A percentile compares a stretch with the other conserved stretches of the same genome.
Conservation (phyloP, 2,888 invertebrate genomes). For the Drosophila austrosaltans region DNA sequence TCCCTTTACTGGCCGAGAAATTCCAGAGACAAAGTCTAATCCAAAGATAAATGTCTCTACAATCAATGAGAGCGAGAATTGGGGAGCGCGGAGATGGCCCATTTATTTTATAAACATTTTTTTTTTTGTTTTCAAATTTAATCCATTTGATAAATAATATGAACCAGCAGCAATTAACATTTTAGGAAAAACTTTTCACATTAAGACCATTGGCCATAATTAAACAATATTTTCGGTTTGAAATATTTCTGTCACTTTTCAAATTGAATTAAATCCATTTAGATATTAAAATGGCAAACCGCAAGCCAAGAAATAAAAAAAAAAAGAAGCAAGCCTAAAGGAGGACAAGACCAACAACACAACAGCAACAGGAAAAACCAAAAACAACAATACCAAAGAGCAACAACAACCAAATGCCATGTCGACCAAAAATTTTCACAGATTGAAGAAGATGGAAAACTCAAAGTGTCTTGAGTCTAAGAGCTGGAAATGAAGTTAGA, state of each 20-base stretch:
- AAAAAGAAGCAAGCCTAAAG: slow-evolving; percentile 23
- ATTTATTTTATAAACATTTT: slow-evolving; percentile 5
- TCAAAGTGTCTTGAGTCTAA: slow-evolving; percentile 58
- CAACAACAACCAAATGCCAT: slow-evolving; percentile 4
- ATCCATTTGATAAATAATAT: slow-evolving; percentile 6
- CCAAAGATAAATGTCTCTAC: slow-evolving; percentile 7
- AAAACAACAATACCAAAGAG: neutral
- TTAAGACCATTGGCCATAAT: slow-evolving; percentile 9
- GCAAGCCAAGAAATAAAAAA: slow-evolving; percentile 10
- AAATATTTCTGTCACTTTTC: neutral
- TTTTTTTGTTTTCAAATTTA: neutral
- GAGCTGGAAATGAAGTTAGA: slow-evolving; percentile 26
- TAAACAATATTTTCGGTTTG: slow-evolving; percentile 1
- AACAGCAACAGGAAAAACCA: neutral
- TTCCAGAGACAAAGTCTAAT: neutral
- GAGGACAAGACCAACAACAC: slow-evolving; percentile 13
- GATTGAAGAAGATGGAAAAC: slow-evolving; percentile 34
- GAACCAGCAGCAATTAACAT: neutral
- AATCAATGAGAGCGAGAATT: neutral
- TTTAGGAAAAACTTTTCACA: slow-evolving; percentile 7
- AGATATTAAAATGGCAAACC: slow-evolving; percentile 43
- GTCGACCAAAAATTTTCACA: slow-evolving; percentile 29
- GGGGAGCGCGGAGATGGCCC: neutral
- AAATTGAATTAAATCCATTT: slow-evolving; percentile 42
- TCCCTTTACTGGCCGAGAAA: neutral